Conservation (phyloP, 1,140 invertebrate species). For the Caenorhabditis elegans region DNA sequence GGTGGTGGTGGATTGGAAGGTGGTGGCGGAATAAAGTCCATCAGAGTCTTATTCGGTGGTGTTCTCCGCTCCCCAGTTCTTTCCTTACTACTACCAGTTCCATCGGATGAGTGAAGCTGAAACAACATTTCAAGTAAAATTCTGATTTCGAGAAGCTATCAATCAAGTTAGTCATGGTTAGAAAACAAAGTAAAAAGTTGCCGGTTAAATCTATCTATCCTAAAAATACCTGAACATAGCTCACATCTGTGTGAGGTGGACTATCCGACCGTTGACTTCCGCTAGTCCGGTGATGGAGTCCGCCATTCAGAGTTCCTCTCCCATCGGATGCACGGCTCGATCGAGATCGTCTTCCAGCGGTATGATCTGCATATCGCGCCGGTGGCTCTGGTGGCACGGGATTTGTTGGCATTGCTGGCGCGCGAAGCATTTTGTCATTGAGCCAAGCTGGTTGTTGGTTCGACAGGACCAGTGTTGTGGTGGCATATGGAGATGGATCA, state of each 20-base stretch:
- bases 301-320: constrained; percentile 1
- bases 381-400: constrained; percentile 50
- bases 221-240: constrained; percentile 56
- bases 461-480: constrained; percentile 59
- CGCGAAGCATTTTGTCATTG: constrained; percentile 47
- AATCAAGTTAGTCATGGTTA: background rate
- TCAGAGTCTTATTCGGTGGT: constrained; percentile 51
- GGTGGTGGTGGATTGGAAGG: constrained; percentile 45
- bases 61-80: constrained; percentile 37
- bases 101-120: constrained; percentile 57
- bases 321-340: constrained; percentile 25
- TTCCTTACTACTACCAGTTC: constrained; percentile 52
- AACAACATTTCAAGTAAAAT: background rate
- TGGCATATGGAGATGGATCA: constrained; percentile 62
- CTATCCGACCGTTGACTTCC: constrained; percentile 51
- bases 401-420: constrained; percentile 47
- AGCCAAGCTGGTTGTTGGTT: constrained; percentile 50
- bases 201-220: background rate
- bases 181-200: background rate
- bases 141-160: background rate
- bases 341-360: constrained; percentile 31
- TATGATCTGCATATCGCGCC: constrained; percentile 41
- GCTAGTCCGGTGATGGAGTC: constrained; percentile 1
- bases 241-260: constrained; percentile 60
- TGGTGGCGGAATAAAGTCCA: constrained; percentile 56